Conservation (phyloP, 2,113 vertebrate species). For the Origma solitaria region DNA sequence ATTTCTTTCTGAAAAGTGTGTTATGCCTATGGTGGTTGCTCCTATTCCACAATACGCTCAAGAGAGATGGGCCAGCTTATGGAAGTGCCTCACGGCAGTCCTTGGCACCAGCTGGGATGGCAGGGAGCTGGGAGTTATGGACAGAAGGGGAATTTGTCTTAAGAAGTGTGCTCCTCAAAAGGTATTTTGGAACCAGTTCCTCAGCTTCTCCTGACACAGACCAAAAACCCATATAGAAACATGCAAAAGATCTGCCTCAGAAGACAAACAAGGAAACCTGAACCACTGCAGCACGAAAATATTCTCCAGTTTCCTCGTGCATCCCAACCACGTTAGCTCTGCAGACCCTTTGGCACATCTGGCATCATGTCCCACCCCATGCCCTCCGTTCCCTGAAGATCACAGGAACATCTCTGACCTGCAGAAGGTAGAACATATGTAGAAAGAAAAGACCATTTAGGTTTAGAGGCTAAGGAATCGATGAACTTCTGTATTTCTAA, state of each 20-base stretch:
- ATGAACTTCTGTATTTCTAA: background rate
- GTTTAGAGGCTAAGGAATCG: background rate
- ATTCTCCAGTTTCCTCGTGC: background rate
- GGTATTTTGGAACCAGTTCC: background rate
- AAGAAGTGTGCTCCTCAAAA: background rate
- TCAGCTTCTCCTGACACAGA: background rate
- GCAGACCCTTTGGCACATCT: background rate
- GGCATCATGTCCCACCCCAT: background rate
- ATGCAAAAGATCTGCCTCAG: background rate
- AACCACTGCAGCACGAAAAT: background rate
- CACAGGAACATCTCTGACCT: background rate
- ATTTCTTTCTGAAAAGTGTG: fast-evolving
- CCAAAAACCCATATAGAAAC: background rate
- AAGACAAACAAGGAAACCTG: background rate
- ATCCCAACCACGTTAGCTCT: fast-evolving
- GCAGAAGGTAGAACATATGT: background rate
- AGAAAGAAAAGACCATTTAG: background rate
- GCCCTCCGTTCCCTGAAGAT: background rate
- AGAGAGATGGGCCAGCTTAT: background rate
- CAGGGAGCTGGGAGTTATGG: background rate
- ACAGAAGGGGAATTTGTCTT: background rate
- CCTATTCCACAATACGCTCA: background rate
- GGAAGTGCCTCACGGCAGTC: background rate
- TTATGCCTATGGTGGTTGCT: background rate
- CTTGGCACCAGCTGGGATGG: fast-evolving